Percentiles rank a stretch among this genome's conserved stretches.
These are phyloP conservation scores for Neocrepidodera transversa DNA, from an alignment of 2,888 invertebrate species.

Conservation along the genomic window DNA sequence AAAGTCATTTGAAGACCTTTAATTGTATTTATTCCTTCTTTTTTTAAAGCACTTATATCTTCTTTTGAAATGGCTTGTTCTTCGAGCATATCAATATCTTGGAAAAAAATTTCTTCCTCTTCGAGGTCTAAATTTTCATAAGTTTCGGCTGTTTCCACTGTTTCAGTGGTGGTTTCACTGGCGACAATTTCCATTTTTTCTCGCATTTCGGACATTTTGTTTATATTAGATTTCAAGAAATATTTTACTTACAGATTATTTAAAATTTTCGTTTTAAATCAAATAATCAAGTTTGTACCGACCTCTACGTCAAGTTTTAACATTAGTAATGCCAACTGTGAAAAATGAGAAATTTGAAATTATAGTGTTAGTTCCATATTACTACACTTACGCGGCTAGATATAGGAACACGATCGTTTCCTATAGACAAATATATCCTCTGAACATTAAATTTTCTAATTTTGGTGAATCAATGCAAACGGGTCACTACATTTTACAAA, in stretches of 20 bases:
- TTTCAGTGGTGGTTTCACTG: conserved; percentile 35
- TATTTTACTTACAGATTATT: conserved; percentile 14
- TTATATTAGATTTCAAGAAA: not conserved
- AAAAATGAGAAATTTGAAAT: no score
- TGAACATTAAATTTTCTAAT: no score
- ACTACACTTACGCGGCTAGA: no score
- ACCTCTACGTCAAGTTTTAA: no score
- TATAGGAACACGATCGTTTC: no score
- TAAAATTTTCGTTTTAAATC: not conserved
- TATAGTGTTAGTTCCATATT: no score
- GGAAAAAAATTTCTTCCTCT: conserved; percentile 74
- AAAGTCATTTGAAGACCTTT: conserved; percentile 85
- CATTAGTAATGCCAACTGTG: no score
- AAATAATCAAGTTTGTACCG: not conserved
- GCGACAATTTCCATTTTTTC: conserved; percentile 34
- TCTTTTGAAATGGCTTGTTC: conserved; percentile 72
- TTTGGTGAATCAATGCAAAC: no score
- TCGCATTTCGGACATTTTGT: conserved; percentile 13
- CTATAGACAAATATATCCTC: no score
- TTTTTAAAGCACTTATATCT: conserved; percentile 79
- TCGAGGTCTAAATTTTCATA: conserved; percentile 59
- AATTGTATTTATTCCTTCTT: conserved; percentile 79
- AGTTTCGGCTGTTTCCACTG: conserved; percentile 38
- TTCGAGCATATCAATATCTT: conserved; percentile 74
- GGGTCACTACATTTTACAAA: no score